Base-by-base conservation (phyloP, 2,113 vertebrate genomes). In the Strix uralensis region DNA sequence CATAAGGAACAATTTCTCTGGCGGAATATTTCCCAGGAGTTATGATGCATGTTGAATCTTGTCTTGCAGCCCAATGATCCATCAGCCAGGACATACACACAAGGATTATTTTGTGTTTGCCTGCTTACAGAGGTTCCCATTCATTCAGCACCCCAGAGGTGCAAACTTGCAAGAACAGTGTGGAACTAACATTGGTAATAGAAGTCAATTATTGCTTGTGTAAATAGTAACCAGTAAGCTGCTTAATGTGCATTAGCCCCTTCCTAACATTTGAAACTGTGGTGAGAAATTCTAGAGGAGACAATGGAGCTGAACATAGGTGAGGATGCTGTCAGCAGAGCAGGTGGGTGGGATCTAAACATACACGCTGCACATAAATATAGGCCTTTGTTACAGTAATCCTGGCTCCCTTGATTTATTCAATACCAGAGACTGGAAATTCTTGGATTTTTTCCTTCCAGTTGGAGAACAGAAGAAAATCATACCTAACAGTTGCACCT, bases 231-330 rank as follows among this genome's bases (percentile, higher is more conserved):
- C 15, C 32, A 75, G 22, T 81, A 91, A 96, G 51, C 84, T 17
- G 29, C 65, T 97, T 94, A 93, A 44, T 11, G 10, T 81, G 83
- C 46, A 67, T 84, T 81, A 96, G 47, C 46, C 57, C 73, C 66
- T 67, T 90, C 87, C 91, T 94, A 91, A 81, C 87, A 49, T 73
- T 67, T 84, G 63, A 81, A 92, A 94, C 80, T 70, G 59, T 15
- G 2, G 16, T 81, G 73, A 70, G 86, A 81, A 91, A 88, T 94
- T 94, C 77, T 66, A 8, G 71, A 94, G 72, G 66, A 27, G 73
- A 91, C 94, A 81, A 86, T 8, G 26, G 91, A 88, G 67, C 83
- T 88, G 82, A 80, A 65, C 44, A 61, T 59, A 69, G 66, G 46
- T 67, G 44, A 88, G 65, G 79, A 69, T 62, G 27, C 74, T 81